Evolutionary conservation across 2,888 invertebrate species (phyloP).

Genomic region (Andrena minutula): DNA sequence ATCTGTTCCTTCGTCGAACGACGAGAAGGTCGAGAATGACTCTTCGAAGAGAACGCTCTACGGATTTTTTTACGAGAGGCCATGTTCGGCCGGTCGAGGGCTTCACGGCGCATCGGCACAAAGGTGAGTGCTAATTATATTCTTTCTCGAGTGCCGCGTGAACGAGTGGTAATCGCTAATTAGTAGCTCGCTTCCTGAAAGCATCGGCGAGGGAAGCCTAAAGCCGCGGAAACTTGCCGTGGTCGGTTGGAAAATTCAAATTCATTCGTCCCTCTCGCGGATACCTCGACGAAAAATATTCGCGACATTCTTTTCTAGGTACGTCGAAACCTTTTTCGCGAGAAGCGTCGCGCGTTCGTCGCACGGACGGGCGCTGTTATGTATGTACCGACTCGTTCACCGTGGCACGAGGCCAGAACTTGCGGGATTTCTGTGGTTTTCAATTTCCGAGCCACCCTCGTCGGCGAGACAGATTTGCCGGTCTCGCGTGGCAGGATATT

Average conservation of each 20-base stretch:
- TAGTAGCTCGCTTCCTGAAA: conserved; percentile 74
- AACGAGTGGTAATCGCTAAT: conserved; percentile 79
- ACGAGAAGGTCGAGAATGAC: conserved; percentile 65
- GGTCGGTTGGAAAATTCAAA: conserved; percentile 37
- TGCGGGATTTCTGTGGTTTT: conserved; percentile 50
- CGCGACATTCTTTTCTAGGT: neutral
- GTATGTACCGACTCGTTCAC: conserved; percentile 2
- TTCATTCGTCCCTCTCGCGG: neutral
- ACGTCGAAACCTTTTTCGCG: neutral
- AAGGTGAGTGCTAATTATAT: conserved; percentile 80
- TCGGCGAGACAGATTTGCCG: neutral
- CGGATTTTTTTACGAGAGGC: conserved; percentile 68
- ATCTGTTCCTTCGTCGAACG: conserved; percentile 39
- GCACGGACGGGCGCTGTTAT: neutral
- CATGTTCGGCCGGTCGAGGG: conserved; percentile 64
- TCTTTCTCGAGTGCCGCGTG: conserved; percentile 74
- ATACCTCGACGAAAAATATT: neutral
- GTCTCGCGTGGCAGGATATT: neutral
- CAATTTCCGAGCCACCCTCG: neutral
- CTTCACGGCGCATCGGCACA: conserved; percentile 59
- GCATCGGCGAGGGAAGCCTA: conserved; percentile 57
- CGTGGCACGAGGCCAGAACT: conserved; percentile 36
- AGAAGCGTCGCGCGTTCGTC: neutral
- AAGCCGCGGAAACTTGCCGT: conserved; percentile 35
- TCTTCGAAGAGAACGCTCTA: conserved; percentile 66